phyloP scores from a whole-genome alignment of 2,113 vertebrate species.

The Vireo altiloquus region DNA sequence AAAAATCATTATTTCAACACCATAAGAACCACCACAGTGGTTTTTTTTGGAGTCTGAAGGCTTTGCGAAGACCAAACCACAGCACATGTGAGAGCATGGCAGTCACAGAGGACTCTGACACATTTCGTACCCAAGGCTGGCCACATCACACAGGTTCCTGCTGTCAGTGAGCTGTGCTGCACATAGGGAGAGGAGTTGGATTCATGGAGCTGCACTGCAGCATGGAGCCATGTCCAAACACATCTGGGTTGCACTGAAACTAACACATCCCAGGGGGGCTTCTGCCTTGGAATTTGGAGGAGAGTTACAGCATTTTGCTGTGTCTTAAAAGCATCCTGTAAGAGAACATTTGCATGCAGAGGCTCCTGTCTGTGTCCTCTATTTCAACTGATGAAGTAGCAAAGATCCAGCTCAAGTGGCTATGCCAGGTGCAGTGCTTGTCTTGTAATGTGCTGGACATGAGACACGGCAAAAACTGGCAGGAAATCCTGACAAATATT shows the following conservation, averaged over 20 bases:
- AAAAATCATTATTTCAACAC: neutral
- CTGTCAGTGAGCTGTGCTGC: neutral
- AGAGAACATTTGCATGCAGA: neutral
- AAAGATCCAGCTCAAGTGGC: neutral
- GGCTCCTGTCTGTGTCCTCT: neutral
- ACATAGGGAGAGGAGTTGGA: fast-evolving
- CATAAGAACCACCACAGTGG: neutral
- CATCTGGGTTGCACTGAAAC: neutral
- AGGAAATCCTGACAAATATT: neutral
- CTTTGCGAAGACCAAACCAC: neutral
- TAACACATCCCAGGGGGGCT: neutral
- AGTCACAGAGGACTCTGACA: neutral
- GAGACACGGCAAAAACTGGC: neutral
- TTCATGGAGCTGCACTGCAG: neutral
- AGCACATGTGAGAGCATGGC: fast-evolving
- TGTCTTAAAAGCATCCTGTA: neutral
- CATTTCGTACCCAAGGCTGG: fast-evolving
- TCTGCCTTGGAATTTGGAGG: neutral
- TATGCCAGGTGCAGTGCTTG: neutral
- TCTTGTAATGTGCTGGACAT: neutral
- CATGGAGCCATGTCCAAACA: neutral
- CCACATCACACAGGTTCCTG: neutral
- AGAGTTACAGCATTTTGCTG: neutral
- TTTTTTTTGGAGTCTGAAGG: neutral
- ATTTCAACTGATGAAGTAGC: neutral